Base-by-base conservation (phyloP, 1,140 invertebrate genomes). In the Drosophila quadrilineata region DNA sequence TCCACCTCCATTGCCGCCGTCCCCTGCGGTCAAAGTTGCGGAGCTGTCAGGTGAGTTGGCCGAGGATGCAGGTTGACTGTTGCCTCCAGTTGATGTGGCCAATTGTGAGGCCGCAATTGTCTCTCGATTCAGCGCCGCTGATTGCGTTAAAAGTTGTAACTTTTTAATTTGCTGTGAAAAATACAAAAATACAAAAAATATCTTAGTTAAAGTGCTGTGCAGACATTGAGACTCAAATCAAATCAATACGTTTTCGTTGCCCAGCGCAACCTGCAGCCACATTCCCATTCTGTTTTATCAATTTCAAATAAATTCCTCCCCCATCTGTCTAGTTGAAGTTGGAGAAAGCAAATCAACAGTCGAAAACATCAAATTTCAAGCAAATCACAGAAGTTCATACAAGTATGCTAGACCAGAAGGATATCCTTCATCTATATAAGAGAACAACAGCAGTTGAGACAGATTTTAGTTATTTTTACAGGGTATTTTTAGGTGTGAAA, bases 81-180 rank as follows among this genome's bases (percentile, higher is more conserved):
- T 48, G 52, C 41, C 45, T 46, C 29, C 22, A 40, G 86, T 89
- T 65, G 88, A 89, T 67, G 88, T 89, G 66, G 88, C 88, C 80
- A 89, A 86, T 76, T 89, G 88, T 46, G 88, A 89, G 54, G 88
- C 88, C 68, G 88, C 87, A 65, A 89, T 89, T 73, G 88, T 89
- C 84, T 90, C 89, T 50, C 87, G 79, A 65, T 89, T 89, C 57
- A 89, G 56, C 19, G 89, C 84, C 57, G 89, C 89, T 36, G 84
- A 89, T 75, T 89, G 87, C 59, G 89, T 89, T 48, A 89, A 74
- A 59, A 87, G 72, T 72, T 90, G 89, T 52, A 90, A 74, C 66
- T 89, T 89, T 75, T 90, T 88, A 72, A 90, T 88, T 89, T 90
- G 89, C 89, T 90, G 74, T 21, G 74, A 64, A 46, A 43, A 48